Evolutionary conservation across 2,113 vertebrate genomes (phyloP).

Genomic region (Cochlearius cochlearius): DNA sequence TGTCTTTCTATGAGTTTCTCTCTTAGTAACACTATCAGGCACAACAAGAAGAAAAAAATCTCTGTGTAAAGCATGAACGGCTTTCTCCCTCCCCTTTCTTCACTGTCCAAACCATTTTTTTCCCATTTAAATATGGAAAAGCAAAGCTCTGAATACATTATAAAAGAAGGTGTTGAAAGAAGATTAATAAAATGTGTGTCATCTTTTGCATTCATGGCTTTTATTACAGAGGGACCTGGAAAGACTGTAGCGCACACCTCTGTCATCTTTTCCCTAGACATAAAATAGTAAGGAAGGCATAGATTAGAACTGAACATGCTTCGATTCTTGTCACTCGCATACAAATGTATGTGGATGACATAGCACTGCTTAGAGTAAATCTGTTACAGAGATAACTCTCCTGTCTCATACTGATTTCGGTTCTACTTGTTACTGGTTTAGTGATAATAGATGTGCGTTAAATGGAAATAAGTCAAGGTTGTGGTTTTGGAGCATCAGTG

Average conservation of each 20-base stretch:
- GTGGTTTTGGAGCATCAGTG: slow-evolving; percentile 49
- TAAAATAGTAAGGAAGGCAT: slow-evolving; percentile 59
- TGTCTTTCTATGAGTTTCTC: background rate
- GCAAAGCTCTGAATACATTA: slow-evolving; percentile 47
- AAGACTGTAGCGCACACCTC: slow-evolving; percentile 19
- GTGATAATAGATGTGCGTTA: slow-evolving; percentile 57
- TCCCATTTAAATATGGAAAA: slow-evolving; percentile 53
- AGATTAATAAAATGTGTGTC: slow-evolving; percentile 66
- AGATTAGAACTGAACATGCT: slow-evolving; percentile 62
- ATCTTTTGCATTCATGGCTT: slow-evolving; percentile 48
- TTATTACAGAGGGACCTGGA: slow-evolving; percentile 6
- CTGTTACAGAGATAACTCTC: slow-evolving; percentile 63
- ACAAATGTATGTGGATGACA: slow-evolving; percentile 60
- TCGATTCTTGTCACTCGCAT: slow-evolving; percentile 53
- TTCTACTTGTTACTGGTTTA: slow-evolving; percentile 61
- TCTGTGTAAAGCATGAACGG: background rate
- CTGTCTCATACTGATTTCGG: slow-evolving; percentile 54
- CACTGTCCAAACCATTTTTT: slow-evolving; percentile 44
- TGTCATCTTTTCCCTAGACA: slow-evolving; percentile 44
- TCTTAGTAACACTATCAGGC: background rate
- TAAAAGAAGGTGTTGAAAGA: slow-evolving; percentile 38
- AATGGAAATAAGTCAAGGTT: slow-evolving; percentile 63
- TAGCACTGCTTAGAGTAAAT: slow-evolving; percentile 59
- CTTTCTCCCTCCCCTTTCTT: background rate
- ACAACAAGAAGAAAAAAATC: background rate